phyloP scores from a whole-genome alignment of 2,888 invertebrate species.

The Yponomeuta malinellus region DNA sequence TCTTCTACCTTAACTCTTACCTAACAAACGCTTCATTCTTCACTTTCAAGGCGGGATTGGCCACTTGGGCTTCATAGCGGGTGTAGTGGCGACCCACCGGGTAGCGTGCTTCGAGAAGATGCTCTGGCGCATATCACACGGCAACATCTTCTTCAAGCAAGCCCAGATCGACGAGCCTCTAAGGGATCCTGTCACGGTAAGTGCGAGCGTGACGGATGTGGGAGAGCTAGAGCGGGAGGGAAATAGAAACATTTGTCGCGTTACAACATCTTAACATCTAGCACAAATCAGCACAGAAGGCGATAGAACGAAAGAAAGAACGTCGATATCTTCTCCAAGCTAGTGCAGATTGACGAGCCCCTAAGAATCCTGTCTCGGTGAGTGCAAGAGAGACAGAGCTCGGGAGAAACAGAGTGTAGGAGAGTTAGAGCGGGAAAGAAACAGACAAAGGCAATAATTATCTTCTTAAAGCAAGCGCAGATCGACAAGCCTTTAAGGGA shows the following conservation, averaged over 20 bases:
- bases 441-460: constrained; percentile 21
- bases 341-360: constrained; percentile 62
- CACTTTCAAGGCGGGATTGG: constrained; percentile 45
- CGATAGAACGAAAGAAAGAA: too few species aligned
- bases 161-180: constrained; percentile 63
- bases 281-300: too few species aligned
- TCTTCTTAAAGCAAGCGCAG: constrained; percentile 68
- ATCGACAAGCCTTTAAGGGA: constrained; percentile 62
- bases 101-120: constrained; percentile 64
- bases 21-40: neutral
- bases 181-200: constrained; percentile 63
- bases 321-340: constrained; percentile 57
- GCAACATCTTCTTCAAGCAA: constrained; percentile 69
- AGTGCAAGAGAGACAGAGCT: constrained; percentile 22
- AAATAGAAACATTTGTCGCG: too few species aligned
- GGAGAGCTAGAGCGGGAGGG: too few species aligned
- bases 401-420: too few species aligned
- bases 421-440: too few species aligned
- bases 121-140: constrained; percentile 70
- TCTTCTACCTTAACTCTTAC: too few species aligned
- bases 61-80: constrained; percentile 65
- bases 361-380: constrained; percentile 63
- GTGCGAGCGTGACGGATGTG: constrained; percentile 17
- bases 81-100: constrained; percentile 59
- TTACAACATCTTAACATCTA: too few species aligned